These are phyloP conservation scores for Batillaria attramentaria DNA, from an alignment of 1,140 invertebrate genomes.

Conservation along the genomic window DNA sequence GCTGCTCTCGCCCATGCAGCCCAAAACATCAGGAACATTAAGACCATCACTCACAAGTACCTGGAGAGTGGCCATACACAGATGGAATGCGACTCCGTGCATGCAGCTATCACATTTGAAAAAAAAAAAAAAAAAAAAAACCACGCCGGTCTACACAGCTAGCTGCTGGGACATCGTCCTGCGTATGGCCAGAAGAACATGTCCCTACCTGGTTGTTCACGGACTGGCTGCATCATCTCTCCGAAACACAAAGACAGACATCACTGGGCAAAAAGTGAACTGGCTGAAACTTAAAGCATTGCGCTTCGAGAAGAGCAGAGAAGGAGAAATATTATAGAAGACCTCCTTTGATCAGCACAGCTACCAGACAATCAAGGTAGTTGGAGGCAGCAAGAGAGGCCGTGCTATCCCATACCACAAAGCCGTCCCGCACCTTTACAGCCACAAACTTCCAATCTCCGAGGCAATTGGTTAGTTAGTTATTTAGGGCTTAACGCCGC, in stretches of 20 bases:
- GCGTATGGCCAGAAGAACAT: background rate
- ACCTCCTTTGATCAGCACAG: no score
- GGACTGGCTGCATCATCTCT: background rate
- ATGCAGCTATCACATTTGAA: background rate
- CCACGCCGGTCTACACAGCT: no score
- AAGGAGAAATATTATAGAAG: background rate
- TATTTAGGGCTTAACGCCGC: no score
- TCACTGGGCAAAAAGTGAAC: no score
- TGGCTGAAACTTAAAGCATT: background rate
- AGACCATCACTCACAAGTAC: background rate
- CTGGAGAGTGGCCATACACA: background rate
- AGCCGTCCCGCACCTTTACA: background rate
- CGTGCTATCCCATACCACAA: background rate
- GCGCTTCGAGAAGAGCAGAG: background rate
- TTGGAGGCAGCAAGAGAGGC: background rate
- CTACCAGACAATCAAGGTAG: no score
- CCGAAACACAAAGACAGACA: no score
- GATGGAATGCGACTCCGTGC: background rate
- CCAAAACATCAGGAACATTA: background rate
- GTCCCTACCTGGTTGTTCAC: background rate
- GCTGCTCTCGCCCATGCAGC: background rate
- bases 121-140: background rate
- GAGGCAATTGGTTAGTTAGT: no score
- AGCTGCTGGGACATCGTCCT: background rate
- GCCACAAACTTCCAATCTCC: background rate